phyloP scores from a whole-genome alignment of 2,113 vertebrate species.

The Lichenostomus cassidix region DNA sequence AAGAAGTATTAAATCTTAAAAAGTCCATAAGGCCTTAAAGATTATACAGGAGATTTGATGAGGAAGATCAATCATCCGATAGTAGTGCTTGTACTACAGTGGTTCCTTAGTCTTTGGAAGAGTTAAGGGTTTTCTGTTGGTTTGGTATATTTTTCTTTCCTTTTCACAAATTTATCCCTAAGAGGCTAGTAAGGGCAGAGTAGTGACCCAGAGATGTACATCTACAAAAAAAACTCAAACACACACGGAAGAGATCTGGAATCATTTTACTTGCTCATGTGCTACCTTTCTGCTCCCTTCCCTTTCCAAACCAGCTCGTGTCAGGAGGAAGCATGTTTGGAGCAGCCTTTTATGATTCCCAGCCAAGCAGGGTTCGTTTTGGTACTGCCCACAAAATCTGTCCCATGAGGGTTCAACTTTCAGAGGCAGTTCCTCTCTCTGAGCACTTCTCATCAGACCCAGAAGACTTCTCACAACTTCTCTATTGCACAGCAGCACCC shows the following conservation, averaged over 20 bases:
- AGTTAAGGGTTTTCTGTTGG: neutral
- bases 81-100: neutral
- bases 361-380: neutral
- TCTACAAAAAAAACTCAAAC: neutral
- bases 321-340: neutral
- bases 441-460: neutral
- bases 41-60: neutral
- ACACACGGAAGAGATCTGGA: neutral
- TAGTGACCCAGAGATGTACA: neutral
- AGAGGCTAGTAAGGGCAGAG: neutral
- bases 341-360: neutral
- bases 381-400: neutral
- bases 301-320: neutral
- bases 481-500: neutral
- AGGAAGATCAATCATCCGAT: neutral
- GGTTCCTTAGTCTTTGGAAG: neutral
- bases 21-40: neutral
- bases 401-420: neutral
- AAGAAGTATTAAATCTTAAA: neutral
- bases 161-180: neutral
- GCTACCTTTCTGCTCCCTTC: neutral
- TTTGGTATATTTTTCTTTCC: neutral
- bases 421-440: neutral
- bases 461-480: neutral
- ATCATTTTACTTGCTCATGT: neutral